Evolutionary conservation across 2,113 vertebrate species (phyloP).

Genomic region (Seriola aureovittata): DNA sequence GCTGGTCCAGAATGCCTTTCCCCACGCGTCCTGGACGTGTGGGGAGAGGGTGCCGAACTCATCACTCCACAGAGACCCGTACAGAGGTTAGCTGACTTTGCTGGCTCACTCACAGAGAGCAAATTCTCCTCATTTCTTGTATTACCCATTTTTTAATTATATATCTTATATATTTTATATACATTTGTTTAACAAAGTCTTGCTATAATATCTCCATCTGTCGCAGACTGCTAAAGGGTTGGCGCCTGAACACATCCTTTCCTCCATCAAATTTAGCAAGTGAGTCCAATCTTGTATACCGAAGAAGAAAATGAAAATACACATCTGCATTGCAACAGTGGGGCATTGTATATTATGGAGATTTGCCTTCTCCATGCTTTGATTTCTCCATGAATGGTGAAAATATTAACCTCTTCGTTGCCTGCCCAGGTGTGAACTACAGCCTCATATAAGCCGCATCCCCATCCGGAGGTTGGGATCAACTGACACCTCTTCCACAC

Average conservation of each 20-base stretch:
- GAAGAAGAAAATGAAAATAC: background rate
- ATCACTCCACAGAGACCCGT: slow-evolving; percentile 40
- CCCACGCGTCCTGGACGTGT: slow-evolving; percentile 47
- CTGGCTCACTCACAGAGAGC: background rate
- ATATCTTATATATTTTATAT: too few species aligned
- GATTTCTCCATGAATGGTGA: background rate
- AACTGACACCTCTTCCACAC: slow-evolving; percentile 31
- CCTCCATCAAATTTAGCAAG: slow-evolving; percentile 82
- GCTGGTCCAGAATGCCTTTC: slow-evolving; percentile 63
- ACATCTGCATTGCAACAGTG: background rate
- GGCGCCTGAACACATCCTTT: slow-evolving; percentile 69
- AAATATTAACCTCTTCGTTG: slow-evolving; percentile 11
- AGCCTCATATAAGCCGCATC: slow-evolving; percentile 76
- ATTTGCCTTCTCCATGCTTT: background rate
- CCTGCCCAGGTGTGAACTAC: slow-evolving; percentile 75
- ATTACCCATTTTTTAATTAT: background rate
- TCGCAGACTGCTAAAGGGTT: slow-evolving; percentile 67
- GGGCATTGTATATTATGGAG: background rate
- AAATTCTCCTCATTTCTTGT: background rate
- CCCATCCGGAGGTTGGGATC: slow-evolving; percentile 70
- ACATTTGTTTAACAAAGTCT: slow-evolving; percentile 2
- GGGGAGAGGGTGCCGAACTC: slow-evolving; percentile 52
- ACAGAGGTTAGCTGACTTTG: slow-evolving; percentile 58
- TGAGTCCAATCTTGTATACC: slow-evolving; percentile 54
- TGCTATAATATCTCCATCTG: slow-evolving; percentile 45